Conservation (phyloP, 2,113 vertebrate genomes). For the Hypomesus transpacificus region DNA sequence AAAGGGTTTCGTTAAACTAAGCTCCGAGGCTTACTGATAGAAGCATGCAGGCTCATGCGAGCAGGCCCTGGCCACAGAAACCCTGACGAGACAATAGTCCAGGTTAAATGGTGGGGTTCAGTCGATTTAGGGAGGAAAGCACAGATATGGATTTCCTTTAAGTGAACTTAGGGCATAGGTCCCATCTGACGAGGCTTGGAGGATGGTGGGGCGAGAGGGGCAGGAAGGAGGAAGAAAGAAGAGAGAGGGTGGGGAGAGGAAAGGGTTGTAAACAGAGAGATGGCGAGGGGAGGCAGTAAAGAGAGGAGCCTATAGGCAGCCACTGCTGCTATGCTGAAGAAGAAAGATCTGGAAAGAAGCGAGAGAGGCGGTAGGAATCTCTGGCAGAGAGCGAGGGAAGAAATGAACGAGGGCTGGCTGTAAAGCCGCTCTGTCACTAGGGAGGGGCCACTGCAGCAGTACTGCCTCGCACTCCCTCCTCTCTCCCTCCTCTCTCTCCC, state of each 20-base stretch:
- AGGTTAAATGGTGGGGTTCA: neutral
- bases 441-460: neutral
- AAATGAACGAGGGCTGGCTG: neutral
- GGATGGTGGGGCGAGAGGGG: neutral
- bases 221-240: neutral
- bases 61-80: neutral
- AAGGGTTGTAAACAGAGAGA: neutral
- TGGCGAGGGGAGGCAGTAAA: neutral
- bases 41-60: no score
- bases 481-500: neutral
- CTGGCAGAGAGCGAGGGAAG: neutral
- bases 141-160: conserved; percentile 3
- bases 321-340: neutral
- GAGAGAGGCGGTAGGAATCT: neutral
- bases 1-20: no score
- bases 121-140: neutral
- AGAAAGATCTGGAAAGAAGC: neutral
- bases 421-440: neutral
- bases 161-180: neutral
- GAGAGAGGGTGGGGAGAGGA: neutral
- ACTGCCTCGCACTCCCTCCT: neutral
- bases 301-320: neutral
- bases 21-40: no score
- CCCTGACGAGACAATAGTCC: neutral
- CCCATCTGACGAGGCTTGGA: no score